Base-by-base conservation (phyloP, 2,797 vertebrate genomes). In the Masticophis lateralis region DNA sequence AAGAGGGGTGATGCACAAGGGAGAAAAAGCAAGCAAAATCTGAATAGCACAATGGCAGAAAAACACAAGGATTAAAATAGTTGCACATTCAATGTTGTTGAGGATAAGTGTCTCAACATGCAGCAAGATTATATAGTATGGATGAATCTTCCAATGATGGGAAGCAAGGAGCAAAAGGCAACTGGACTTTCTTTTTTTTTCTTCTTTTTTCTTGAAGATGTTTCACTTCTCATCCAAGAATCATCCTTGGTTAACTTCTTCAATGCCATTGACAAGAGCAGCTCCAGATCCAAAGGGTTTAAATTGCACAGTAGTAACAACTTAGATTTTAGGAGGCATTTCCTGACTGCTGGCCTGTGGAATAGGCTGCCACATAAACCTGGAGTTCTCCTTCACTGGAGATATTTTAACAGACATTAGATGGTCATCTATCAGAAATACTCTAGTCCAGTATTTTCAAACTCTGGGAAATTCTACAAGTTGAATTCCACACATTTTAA, bases 11-110 rank as follows among this genome's bases (percentile, higher is more conserved):
- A 92, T 88, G 37, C 90, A 92, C 94, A 95, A 91, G 57, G 27
- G 51, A 28, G 92, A 94, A 94, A 93, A 96, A 63, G 93, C 32
- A 43, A 86, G 57, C 88, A 53, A 53, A 53, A 69, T 86, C 95
- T 94, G 7, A 88, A 89, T 95, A 94, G 87, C 0, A 86, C 10
- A 90, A 18, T 27, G 86, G 59, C 83, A 91, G 95, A 95, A 63
- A 93, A 69, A 32, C 11, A 14, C 0, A 0, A 51, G 47, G 28
- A 37, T 20, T 25, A 63, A 92, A 92, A 56, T 16, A 92, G 25
- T 90, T 94, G 93, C 59, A 88, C 91, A 95, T 94, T 90, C 96
- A 94, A 66, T 83, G 43, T 37, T 37, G 5, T 25, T 91, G 93
- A 95, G 93, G 79, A 32, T 25, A 60, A 74, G 91, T 94, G 96